phyloP scores from a whole-genome alignment of 2,888 invertebrate genomes.

The Seira musarum region DNA sequence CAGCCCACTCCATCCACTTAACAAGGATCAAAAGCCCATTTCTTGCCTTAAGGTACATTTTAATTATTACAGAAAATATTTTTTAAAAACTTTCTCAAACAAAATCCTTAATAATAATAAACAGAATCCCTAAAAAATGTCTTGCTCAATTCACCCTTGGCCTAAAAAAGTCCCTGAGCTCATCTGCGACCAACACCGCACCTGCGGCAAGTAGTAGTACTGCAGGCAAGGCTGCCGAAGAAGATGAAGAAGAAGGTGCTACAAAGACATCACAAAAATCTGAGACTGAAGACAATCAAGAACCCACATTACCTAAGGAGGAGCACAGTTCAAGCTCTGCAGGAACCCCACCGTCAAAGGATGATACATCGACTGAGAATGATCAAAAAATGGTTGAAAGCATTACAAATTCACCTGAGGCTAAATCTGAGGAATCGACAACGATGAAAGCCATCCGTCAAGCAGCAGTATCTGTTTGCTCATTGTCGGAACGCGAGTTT shows the following conservation, averaged over 20 bases:
- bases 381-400: slow-evolving; percentile 94
- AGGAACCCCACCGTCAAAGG: slow-evolving; percentile 49
- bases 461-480: slow-evolving; percentile 93
- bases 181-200: slow-evolving; percentile 20
- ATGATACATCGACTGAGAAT: slow-evolving; percentile 78
- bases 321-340: slow-evolving; percentile 24
- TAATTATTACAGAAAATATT: slow-evolving; percentile 1
- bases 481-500: slow-evolving; percentile 95
- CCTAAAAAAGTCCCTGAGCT: slow-evolving; percentile 76
- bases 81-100: no score
- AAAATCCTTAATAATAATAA: no score
- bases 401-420: slow-evolving; percentile 79
- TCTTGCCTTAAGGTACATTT: slow-evolving; percentile 84
- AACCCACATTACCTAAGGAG: not conserved
- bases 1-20: slow-evolving; percentile 86
- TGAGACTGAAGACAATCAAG: slow-evolving; percentile 48
- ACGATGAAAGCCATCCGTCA: slow-evolving; percentile 79
- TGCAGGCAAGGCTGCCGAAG: slow-evolving; percentile 50
- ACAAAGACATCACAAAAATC: slow-evolving; percentile 35
- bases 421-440: slow-evolving; percentile 63
- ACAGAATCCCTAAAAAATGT: no score
- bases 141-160: slow-evolving; percentile 78
- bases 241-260: slow-evolving; percentile 70
- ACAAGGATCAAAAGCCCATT: slow-evolving; percentile 90
- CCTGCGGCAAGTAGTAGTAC: slow-evolving; percentile 34